Percentiles rank a stretch among this genome's conserved stretches.
These are phyloP conservation scores for Agelaius tricolor DNA, from an alignment of 2,113 vertebrate species.

Conservation along the genomic window DNA sequence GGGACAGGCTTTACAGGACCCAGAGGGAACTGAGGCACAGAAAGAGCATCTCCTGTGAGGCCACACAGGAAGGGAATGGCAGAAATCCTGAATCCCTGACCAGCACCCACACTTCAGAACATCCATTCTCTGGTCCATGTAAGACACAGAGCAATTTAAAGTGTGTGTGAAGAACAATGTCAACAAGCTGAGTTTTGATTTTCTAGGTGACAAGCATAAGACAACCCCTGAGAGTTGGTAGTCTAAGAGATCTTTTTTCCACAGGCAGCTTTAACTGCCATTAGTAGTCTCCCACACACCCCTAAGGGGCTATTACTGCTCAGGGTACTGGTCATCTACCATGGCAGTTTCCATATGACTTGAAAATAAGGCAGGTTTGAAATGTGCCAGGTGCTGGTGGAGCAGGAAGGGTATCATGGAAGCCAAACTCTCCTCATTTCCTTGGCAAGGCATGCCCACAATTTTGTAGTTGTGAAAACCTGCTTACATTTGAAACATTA, in stretches of 20 bases:
- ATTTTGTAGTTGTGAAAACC: not conserved
- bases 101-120: slow-evolving; percentile 6
- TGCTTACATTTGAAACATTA: not conserved
- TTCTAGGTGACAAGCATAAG: not conserved
- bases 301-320: not conserved
- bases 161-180: not conserved
- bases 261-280: not conserved
- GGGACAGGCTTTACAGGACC: not conserved
- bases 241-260: not conserved
- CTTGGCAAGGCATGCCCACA: not conserved
- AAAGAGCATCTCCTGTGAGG: not conserved
- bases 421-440: not conserved
- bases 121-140: not conserved
- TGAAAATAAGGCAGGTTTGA: not conserved
- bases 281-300: not conserved
- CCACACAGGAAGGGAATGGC: not conserved
- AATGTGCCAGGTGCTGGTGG: not conserved
- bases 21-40: not conserved
- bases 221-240: not conserved
- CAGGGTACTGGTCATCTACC: not conserved
- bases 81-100: not conserved
- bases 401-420: not conserved
- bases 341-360: not conserved
- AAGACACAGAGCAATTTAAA: slow-evolving; percentile 2
- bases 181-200: not conserved